Conservation (phyloP, 2,888 invertebrate genomes). For the Macrophya alboannulata region DNA sequence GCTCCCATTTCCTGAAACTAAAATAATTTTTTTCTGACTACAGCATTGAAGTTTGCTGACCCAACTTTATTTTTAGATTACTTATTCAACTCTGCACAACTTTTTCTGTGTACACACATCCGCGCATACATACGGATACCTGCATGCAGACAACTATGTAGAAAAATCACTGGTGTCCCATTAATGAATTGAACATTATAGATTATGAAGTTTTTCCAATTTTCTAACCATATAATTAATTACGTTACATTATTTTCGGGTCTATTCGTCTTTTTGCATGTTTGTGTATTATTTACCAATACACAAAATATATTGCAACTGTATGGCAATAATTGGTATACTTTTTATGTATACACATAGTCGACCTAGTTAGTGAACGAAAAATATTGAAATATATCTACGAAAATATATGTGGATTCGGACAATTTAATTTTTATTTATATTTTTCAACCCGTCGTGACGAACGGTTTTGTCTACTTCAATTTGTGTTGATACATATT, state of each 20-base stretch:
- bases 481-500: not conserved
- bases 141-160: no score
- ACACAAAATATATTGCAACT: no score
- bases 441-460: not conserved
- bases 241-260: not conserved
- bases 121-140: not conserved
- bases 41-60: constrained; percentile 28
- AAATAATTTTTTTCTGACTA: constrained; percentile 50
- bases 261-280: not conserved
- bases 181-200: no score
- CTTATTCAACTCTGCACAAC: constrained; percentile 11
- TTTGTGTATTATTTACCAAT: not conserved
- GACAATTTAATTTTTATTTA: not conserved
- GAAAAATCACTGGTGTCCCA: not conserved
- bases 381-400: not conserved
- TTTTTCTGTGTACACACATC: not conserved
- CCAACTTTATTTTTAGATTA: constrained; percentile 46
- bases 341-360: not conserved
- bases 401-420: not conserved
- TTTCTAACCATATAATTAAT: no score
- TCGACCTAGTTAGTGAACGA: not conserved
- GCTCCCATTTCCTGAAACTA: constrained; percentile 46
- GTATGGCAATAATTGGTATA: not conserved
- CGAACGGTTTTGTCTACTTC: not conserved
- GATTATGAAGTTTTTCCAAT: no score